Evolutionary conservation across 2,113 vertebrate genomes (phyloP), one percentile per base, ranked within the genome.

Genomic region (Cinclus cinclus): DNA sequence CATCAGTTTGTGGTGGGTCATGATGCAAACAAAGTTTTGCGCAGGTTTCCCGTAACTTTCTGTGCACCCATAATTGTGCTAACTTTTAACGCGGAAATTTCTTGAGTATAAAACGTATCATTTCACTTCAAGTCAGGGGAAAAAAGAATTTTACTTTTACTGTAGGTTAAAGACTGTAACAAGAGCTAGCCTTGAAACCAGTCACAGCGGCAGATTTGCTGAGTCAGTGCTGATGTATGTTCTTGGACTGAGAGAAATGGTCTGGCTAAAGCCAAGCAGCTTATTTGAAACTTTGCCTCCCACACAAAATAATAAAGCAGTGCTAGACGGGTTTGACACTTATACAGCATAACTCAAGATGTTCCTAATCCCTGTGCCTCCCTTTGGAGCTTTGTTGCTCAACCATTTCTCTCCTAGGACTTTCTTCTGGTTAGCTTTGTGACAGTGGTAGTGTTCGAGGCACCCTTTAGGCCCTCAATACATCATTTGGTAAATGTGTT

Each of bases 141-240:
- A 39, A 94, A 90, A 94, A 67, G 39, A 92, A 50, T 55, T 94
- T 67, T 87, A 39, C 11, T 88, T 77, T 30, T 50, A 19, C 50
- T n/a, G 25, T 83, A 80, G 22, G 52, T 46, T 69, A 82, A 87
- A 39, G 46, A 69, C 41, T 78, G 35, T 46, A 83, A 60, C 22
- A 70, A 80, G 44, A 95, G 47, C 55, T 46, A 85, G 75, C 35
- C 63, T 80, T 55, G 60, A 92, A 87, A 85, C 42, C 42, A 73
- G 20, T 69, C 60, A 24, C 56, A 63, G 70, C 2, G 6, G 78
- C 79, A 65, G 49, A 75, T 87, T 80, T 78, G 75, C 85, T 95
- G 75, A 95, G 67, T 93, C 87, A 90, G 83, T 76, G 83, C 59
- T 94, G 69, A 87, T 83, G 71, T 74, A 77, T 88, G 91, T 95